Evolutionary conservation across 2,113 vertebrate species (phyloP).

Genomic region (Diphyllodes magnificus): DNA sequence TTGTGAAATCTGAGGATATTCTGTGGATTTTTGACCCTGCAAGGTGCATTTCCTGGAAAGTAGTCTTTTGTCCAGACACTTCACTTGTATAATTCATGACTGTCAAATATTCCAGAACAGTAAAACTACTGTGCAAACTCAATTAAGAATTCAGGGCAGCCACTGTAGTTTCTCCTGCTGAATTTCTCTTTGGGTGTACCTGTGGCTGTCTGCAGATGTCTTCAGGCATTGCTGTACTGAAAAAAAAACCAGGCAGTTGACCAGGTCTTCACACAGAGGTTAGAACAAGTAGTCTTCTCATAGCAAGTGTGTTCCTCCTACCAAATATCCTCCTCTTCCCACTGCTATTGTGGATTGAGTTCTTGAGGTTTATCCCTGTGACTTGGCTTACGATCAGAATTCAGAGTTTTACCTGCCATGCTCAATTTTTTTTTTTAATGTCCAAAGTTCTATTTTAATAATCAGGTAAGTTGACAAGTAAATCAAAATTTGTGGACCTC

Average conservation of each 20-base stretch:
- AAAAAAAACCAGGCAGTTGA: background rate
- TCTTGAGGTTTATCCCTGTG: background rate
- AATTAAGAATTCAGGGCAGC: background rate
- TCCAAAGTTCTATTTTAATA: background rate
- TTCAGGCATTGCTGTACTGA: background rate
- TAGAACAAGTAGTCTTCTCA: background rate
- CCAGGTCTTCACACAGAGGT: background rate
- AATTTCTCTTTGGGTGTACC: background rate
- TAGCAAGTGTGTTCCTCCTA: background rate
- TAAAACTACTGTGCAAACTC: background rate
- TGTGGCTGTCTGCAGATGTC: background rate
- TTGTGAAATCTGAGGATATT: background rate
- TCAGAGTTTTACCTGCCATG: background rate
- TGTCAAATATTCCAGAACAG: background rate
- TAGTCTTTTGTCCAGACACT: background rate
- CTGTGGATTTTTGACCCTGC: background rate
- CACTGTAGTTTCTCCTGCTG: background rate
- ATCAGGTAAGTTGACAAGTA: background rate
- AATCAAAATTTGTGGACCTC: background rate
- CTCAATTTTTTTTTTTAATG: background rate
- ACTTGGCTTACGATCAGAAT: background rate
- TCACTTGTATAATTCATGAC: background rate
- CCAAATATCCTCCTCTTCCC: background rate
- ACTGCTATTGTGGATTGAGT: background rate
- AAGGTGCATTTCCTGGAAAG: background rate